Evolutionary conservation across 2,797 vertebrate genomes (phyloP).

Genomic region (Carapus acus): DNA sequence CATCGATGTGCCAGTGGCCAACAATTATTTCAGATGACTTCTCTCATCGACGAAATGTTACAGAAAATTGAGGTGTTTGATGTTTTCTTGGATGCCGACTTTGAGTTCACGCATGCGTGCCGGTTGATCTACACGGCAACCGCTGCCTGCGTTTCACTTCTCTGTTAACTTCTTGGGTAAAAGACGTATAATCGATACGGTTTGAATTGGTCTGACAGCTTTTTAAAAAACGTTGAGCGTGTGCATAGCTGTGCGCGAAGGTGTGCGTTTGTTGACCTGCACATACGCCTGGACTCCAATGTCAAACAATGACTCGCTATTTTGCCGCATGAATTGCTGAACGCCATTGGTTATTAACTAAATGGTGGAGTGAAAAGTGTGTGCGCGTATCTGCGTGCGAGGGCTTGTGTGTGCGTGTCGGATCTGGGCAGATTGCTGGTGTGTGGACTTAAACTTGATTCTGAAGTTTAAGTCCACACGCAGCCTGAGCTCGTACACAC

Average conservation of each 20-base stretch:
- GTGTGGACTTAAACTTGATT: slow-evolving; percentile 45
- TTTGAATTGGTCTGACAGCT: slow-evolving; percentile 45
- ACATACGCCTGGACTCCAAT: slow-evolving; percentile 30
- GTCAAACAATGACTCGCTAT: slow-evolving; percentile 44
- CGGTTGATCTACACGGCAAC: slow-evolving; percentile 40
- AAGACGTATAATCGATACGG: slow-evolving; percentile 50
- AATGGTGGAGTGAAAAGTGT: slow-evolving; percentile 16
- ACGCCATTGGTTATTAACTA: slow-evolving; percentile 44
- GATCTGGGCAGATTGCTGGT: slow-evolving; percentile 51
- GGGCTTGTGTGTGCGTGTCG: background rate
- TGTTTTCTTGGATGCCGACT: slow-evolving; percentile 32
- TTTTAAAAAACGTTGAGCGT: slow-evolving; percentile 15
- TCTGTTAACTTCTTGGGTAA: slow-evolving; percentile 43
- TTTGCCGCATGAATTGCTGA: slow-evolving; percentile 56
- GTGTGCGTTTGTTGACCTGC: slow-evolving; percentile 19
- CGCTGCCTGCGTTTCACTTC: slow-evolving; percentile 18
- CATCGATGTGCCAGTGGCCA: slow-evolving; percentile 17
- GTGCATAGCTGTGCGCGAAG: background rate
- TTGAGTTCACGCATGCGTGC: slow-evolving; percentile 24
- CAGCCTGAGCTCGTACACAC: slow-evolving; percentile 57
- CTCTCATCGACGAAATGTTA: slow-evolving; percentile 50
- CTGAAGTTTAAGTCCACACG: slow-evolving; percentile 55
- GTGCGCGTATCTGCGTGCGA: no score
- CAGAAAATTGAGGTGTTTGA: slow-evolving; percentile 37
- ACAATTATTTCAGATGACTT: slow-evolving; percentile 55